These are phyloP conservation scores for Gymnothorax reevesii DNA, from an alignment of 2,797 vertebrate genomes.

Conservation along the genomic window DNA sequence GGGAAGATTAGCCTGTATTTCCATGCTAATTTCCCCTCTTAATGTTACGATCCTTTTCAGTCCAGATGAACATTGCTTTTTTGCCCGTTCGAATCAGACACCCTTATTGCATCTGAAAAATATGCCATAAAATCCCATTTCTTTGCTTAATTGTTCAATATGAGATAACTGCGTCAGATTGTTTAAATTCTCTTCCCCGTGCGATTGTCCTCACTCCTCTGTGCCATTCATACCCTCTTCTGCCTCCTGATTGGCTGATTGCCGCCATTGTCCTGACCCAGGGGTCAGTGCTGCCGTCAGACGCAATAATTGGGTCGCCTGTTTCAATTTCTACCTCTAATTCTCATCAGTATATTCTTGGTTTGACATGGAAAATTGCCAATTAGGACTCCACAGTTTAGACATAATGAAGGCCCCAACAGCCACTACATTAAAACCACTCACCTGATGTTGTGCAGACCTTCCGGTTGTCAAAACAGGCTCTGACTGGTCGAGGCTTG, in stretches of 20 bases:
- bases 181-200: conserved; percentile 80
- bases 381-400: conserved; percentile 74
- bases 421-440: too few species aligned
- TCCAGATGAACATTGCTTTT: conserved; percentile 54
- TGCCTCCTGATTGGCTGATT: conserved; percentile 79
- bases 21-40: not conserved
- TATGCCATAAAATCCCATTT: conserved; percentile 76
- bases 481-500: too few species aligned
- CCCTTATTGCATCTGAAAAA: conserved; percentile 70
- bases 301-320: conserved; percentile 83
- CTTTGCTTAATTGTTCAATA: conserved; percentile 82
- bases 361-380: conserved; percentile 80
- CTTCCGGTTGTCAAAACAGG: too few species aligned
- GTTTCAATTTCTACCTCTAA: conserved; percentile 82
- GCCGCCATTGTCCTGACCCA: conserved; percentile 74
- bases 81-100: conserved; percentile 28
- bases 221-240: conserved; percentile 80
- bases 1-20: not conserved
- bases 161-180: conserved; percentile 77
- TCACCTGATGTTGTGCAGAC: too few species aligned
- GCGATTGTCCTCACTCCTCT: conserved; percentile 74
- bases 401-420: conserved; percentile 59
- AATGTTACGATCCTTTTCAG: conserved; percentile 62
- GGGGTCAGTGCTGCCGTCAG: conserved; percentile 80
- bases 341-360: conserved; percentile 78